Percentiles rank a stretch among this genome's conserved stretches.
phyloP scores from a whole-genome alignment of 2,888 invertebrate genomes.

The Melipona beecheii region DNA sequence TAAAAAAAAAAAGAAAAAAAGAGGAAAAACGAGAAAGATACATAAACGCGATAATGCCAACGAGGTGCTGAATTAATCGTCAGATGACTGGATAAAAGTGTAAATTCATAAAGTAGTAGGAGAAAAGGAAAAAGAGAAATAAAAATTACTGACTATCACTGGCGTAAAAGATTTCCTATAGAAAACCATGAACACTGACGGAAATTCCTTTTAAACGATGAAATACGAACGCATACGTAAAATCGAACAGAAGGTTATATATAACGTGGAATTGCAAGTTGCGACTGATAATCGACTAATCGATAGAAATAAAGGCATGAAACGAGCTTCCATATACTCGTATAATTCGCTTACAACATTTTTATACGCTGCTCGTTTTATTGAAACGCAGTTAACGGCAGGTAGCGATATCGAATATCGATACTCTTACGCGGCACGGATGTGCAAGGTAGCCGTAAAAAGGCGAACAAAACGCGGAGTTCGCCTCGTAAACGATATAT shows the following conservation, averaged over 20 bases:
- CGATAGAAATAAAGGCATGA: conserved; percentile 28
- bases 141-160: background rate
- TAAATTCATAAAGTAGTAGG: background rate
- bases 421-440: conserved; percentile 46
- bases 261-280: background rate
- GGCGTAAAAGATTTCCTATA: background rate
- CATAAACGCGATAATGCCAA: background rate
- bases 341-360: conserved; percentile 39
- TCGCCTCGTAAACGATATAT: conserved; percentile 53
- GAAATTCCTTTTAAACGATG: background rate
- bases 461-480: conserved; percentile 44
- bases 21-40: background rate
- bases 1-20: background rate
- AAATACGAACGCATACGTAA: background rate
- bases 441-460: conserved; percentile 53
- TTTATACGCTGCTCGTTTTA: conserved; percentile 51
- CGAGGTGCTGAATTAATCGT: conserved; percentile 1
- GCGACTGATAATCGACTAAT: conserved; percentile 40
- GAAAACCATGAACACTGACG: background rate
- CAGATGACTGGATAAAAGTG: background rate
- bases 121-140: background rate
- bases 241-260: background rate
- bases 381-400: conserved; percentile 52
- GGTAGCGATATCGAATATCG: conserved; percentile 57
- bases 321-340: conserved; percentile 2